These are phyloP conservation scores for Nyctibius bracteatus DNA, from an alignment of 2,113 vertebrate genomes.

Conservation along the genomic window DNA sequence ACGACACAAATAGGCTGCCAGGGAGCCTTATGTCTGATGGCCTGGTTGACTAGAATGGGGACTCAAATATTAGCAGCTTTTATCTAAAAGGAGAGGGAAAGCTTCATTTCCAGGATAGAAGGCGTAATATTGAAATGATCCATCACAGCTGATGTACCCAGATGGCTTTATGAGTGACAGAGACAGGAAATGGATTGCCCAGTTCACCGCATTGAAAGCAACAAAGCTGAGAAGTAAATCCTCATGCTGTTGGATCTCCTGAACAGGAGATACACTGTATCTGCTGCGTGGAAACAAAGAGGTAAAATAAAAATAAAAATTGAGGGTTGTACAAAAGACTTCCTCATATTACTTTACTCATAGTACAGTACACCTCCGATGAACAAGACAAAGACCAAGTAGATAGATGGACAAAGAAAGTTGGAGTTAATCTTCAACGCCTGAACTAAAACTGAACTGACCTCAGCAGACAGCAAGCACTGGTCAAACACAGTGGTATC, in stretches of 20 bases:
- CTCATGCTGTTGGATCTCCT: not conserved
- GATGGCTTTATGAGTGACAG: constrained; percentile 12
- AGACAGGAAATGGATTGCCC: not conserved
- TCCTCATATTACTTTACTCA: not conserved
- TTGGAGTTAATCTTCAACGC: not conserved
- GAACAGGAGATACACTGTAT: not conserved
- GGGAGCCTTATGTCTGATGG: not conserved
- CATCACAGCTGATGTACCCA: constrained; percentile 30
- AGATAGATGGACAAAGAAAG: not conserved
- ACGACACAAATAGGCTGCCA: not conserved
- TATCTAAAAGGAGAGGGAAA: not conserved
- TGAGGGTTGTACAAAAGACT: not conserved
- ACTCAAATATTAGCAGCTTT: constrained; percentile 33
- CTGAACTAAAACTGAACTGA: not conserved
- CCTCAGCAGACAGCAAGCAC: not conserved
- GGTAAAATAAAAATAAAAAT: not conserved
- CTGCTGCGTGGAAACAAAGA: not conserved
- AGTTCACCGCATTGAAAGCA: not conserved
- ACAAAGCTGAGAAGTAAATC: not conserved
- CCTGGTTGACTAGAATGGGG: not conserved
- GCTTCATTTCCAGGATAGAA: constrained; percentile 12
- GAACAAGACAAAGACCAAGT: not conserved
- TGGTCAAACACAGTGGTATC: not conserved
- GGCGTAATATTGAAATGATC: constrained; percentile 23
- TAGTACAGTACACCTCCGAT: not conserved